A percentile compares a stretch with the other conserved stretches of the same genome.
Conservation (phyloP, 2,888 invertebrate genomes). For the Pedicia rivosa region DNA sequence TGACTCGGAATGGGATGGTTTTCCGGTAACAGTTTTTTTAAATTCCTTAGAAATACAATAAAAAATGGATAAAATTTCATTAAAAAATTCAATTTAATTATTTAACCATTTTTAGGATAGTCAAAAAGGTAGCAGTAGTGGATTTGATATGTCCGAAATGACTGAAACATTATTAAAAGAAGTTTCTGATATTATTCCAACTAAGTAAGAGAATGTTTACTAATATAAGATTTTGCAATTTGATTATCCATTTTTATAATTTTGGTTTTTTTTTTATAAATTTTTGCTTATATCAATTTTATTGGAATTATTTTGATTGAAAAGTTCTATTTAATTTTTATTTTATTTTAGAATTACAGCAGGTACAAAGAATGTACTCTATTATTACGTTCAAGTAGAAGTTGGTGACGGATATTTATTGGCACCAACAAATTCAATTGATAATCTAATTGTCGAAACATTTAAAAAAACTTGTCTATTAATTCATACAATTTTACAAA, state of each 20-base stretch:
- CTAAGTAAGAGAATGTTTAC: too few relatives aligned
- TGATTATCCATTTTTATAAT: too few relatives aligned
- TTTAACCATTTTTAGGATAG: conserved; percentile 40
- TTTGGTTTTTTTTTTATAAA: too few relatives aligned
- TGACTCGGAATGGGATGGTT: conserved; percentile 60
- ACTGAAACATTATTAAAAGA: conserved; percentile 56
- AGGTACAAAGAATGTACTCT: conserved; percentile 54
- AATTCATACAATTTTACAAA: conserved; percentile 57
- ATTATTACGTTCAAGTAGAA: conserved; percentile 62
- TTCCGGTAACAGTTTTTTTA: conserved; percentile 12
- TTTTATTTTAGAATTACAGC: conserved; percentile 44
- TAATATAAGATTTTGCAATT: too few relatives aligned
- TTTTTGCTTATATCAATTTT: too few relatives aligned
- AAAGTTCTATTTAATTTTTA: too few relatives aligned
- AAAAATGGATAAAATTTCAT: conserved; percentile 5
- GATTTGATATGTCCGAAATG: conserved; percentile 51
- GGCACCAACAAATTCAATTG: conserved; percentile 35
- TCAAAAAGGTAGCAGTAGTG: conserved; percentile 44
- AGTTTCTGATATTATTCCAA: conserved; percentile 42
- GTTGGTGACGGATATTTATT: conserved; percentile 52
- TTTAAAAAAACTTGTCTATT: conserved; percentile 54
- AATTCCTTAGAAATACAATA: not conserved
- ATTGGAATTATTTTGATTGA: too few relatives aligned
- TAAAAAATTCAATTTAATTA: too few relatives aligned
- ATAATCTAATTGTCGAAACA: conserved; percentile 44